Evolutionary conservation across 2,797 vertebrate species (phyloP), one percentile per base, ranked within the genome.

Genomic region (Cossypha dichroa): DNA sequence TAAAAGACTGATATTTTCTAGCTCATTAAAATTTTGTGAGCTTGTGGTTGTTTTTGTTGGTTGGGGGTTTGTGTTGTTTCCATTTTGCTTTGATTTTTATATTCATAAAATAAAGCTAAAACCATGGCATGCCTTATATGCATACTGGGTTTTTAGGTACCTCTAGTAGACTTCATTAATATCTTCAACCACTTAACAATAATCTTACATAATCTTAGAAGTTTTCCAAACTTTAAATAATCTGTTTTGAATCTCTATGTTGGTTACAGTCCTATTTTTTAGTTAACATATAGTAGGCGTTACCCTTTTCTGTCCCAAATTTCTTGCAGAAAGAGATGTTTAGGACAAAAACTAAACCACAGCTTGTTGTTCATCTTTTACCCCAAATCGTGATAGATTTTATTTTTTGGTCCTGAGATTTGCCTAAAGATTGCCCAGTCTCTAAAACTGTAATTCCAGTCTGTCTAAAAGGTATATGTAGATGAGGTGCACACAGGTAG

Each of bases 11-110:
- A 13, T 64, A 4, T 54, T 79, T 85, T 40, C 43, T 73, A 73
- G 16, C 34, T 55, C 69, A 58, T 80, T 46, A 34, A 40, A 13
- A 5, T 63, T 82, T 80, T 49, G 14, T 43, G 20, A 4, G 1
- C 22, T 63, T 45, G 9, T 8, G 17, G 17, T 22, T 6, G 2
- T 7, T 69, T 66, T 56, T 63, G 7, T 33, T 55, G 5, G 31
- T 43, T 10, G 5, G n/a, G 3, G 2, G 0, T 4, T 28, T 34
- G 49, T 38, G 9, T 15, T 51, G 14, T 17, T 68, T 36, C 33
- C 7, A 21, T 31, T 45, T 31, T 54, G 23, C 25, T 28, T 85
- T 48, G 18, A 15, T 15, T 21, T 60, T 79, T 43, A 15, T 36
- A 38, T 54, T 82, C 15, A 41, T 64, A 14, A 60, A 62, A 72